Evolutionary conservation across 2,113 vertebrate species (phyloP).

Genomic region (Natator depressus): DNA sequence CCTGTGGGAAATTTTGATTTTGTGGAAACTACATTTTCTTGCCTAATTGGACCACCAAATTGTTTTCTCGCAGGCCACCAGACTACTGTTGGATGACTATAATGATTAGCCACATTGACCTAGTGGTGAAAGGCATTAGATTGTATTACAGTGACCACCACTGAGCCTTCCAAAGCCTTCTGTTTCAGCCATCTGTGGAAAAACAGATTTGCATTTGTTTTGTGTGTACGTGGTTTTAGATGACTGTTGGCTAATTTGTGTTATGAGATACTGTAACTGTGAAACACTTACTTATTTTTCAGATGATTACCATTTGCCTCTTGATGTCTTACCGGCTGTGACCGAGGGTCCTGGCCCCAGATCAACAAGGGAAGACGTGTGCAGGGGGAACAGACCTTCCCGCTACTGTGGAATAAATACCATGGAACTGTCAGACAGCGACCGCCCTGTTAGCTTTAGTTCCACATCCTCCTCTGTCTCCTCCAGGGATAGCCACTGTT

Average conservation of each 20-base stretch:
- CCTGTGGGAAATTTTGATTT: not conserved
- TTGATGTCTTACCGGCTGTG: slow-evolving; percentile 84
- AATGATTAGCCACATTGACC: not conserved
- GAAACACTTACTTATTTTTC: not conserved
- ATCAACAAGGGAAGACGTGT: slow-evolving; percentile 75
- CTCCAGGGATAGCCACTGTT: slow-evolving; percentile 95
- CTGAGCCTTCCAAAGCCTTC: not conserved
- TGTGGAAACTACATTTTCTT: slow-evolving; percentile 8
- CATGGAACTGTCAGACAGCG: slow-evolving; percentile 93
- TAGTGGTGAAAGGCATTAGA: not conserved
- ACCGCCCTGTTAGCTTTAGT: slow-evolving; percentile 95
- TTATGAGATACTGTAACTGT: not conserved
- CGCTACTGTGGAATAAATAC: slow-evolving; percentile 80
- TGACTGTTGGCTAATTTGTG: not conserved
- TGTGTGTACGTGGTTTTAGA: not conserved
- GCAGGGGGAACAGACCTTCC: slow-evolving; percentile 72
- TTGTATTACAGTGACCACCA: not conserved
- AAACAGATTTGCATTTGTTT: not conserved
- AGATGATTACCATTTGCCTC: slow-evolving; percentile 87
- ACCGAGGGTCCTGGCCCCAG: slow-evolving; percentile 79
- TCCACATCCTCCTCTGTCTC: slow-evolving; percentile 97
- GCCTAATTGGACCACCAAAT: not conserved
- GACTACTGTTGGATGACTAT: not conserved
- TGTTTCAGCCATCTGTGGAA: not conserved
- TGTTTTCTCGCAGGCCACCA: slow-evolving; percentile 23